Percentiles rank a stretch among this genome's conserved stretches.
Evolutionary conservation across 2,888 invertebrate species (phyloP).

Genomic region (Cosmia pyralina): DNA sequence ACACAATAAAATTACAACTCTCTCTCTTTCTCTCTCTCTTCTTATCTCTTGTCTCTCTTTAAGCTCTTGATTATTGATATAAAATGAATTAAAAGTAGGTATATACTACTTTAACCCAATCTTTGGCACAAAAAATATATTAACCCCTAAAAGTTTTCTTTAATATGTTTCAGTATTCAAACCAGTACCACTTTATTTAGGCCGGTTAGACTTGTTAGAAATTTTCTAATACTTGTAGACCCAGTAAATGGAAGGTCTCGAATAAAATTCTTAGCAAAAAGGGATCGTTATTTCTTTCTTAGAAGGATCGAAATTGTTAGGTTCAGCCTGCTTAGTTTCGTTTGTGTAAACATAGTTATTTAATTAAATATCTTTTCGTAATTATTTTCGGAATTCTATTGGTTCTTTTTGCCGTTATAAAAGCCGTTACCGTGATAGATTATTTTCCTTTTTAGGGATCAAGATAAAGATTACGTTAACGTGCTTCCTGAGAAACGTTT

Average conservation of each 20-base stretch:
- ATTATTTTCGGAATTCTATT: conserved; percentile 39
- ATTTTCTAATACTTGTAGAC: conserved; percentile 16
- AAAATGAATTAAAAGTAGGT: not conserved
- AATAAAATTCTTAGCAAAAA: conserved; percentile 38
- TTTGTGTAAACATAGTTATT: conserved; percentile 46
- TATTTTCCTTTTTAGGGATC: conserved; percentile 22
- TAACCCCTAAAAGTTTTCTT: conserved; percentile 14
- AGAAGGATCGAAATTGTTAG: conserved; percentile 8
- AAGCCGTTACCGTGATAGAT: not conserved
- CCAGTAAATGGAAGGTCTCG: conserved; percentile 17
- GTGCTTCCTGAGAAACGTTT: conserved; percentile 2
- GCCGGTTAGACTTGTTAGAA: conserved; percentile 17
- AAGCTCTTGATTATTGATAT: too few relatives aligned
- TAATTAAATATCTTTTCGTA: conserved; percentile 34
- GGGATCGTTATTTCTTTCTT: conserved; percentile 21
- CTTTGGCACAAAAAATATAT: conserved; percentile 12
- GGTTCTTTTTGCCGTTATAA: conserved; percentile 24
- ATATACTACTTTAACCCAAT: not conserved
- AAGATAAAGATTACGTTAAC: conserved; percentile 24
- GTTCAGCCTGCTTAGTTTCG: conserved; percentile 10
- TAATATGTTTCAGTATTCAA: conserved; percentile 4
- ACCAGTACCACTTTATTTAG: conserved; percentile 14
- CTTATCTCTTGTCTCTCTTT: too few relatives aligned
- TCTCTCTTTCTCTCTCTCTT: too few relatives aligned
- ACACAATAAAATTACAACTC: too few relatives aligned